Conservation (phyloP, 2,797 vertebrate species). For the Coccyzus lansbergi region DNA sequence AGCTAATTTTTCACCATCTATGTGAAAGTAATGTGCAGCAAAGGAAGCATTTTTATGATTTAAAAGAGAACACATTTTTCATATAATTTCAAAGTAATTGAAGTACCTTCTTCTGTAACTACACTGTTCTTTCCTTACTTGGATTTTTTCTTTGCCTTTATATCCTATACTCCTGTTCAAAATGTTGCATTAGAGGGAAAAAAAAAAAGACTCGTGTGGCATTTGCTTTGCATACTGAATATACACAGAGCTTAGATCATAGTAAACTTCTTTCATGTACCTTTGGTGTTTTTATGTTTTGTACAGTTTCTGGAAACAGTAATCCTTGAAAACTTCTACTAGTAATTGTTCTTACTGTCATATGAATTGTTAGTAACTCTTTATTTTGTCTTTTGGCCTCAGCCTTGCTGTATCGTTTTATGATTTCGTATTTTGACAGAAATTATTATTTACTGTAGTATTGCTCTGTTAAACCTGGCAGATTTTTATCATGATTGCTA, state of each 20-base stretch:
- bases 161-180: not conserved
- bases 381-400: not conserved
- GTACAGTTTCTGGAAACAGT: not conserved
- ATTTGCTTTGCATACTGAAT: not conserved
- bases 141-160: not conserved
- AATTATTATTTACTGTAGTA: not conserved
- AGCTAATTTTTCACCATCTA: not conserved
- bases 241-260: not conserved
- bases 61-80: not conserved
- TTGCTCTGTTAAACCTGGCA: not conserved
- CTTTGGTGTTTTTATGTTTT: not conserved
- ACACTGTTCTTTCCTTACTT: not conserved
- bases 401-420: not conserved
- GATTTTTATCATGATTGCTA: not conserved
- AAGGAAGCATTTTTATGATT: not conserved
- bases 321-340: not conserved
- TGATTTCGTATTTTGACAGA: not conserved
- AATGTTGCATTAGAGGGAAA: not conserved
- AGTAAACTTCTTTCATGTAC: not conserved
- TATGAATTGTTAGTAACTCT: not conserved
- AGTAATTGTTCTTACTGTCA: not conserved
- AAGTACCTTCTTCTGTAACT: not conserved
- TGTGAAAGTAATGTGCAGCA: not conserved
- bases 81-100: not conserved
- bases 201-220: not conserved